Percentiles rank a stretch among this genome's conserved stretches.
Evolutionary conservation across 1,140 invertebrate genomes (phyloP).

Genomic region (Ptiloglossa arizonensis): DNA sequence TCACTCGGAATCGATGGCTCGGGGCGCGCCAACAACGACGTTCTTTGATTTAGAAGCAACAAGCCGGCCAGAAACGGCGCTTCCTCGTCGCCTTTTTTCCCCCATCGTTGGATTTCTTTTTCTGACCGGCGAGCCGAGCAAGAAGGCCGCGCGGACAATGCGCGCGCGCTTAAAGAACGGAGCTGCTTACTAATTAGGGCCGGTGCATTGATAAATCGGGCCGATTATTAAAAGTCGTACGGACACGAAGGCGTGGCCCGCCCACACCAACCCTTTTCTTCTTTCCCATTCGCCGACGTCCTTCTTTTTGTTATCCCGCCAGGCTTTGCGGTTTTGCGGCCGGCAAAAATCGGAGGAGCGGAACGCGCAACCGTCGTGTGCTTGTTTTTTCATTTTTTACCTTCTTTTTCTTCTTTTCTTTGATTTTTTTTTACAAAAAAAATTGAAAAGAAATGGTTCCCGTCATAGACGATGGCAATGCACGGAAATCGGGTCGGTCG

Average conservation of each 20-base stretch:
- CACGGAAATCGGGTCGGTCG: conserved; percentile 1
- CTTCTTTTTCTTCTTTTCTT: no score
- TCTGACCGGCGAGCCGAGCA: neutral
- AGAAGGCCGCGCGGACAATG: conserved; percentile 6
- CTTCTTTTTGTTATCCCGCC: conserved; percentile 10
- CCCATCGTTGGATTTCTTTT: neutral
- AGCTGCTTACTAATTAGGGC: conserved; percentile 45
- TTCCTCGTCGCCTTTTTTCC: neutral
- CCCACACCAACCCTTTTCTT: conserved; percentile 45
- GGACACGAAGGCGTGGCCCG: conserved; percentile 43
- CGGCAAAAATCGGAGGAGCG: conserved; percentile 37
- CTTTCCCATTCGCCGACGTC: conserved; percentile 32
- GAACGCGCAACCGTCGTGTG: conserved; percentile 7
- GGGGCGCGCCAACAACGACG: neutral
- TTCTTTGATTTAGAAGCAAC: conserved; percentile 45
- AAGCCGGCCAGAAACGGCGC: neutral
- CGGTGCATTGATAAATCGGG: conserved; percentile 48
- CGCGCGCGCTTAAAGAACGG: conserved; percentile 4
- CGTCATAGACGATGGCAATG: neutral
- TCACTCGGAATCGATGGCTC: neutral
- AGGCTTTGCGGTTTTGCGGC: conserved; percentile 41
- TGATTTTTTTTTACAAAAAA: neutral
- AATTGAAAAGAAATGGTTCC: neutral
- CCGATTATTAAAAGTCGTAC: conserved; percentile 51
- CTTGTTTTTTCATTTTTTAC: no score